Evolutionary conservation across 2,113 vertebrate species (phyloP).

Genomic region (Nerophis lumbriciformis): DNA sequence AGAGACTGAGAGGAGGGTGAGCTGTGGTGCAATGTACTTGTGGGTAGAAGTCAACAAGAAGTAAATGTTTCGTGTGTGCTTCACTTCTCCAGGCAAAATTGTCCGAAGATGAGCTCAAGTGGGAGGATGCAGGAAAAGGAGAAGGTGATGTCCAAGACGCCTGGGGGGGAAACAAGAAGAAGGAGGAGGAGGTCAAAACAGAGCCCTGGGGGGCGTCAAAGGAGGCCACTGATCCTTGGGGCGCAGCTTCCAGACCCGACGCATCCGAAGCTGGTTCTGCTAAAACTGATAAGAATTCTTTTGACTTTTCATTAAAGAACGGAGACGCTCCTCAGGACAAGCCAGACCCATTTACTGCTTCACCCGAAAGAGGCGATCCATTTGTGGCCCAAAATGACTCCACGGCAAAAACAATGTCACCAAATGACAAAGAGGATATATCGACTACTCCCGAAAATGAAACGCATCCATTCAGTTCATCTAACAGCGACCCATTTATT

Average conservation of each 20-base stretch:
- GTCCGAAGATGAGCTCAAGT: conserved; percentile 62
- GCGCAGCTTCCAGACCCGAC: conserved; percentile 32
- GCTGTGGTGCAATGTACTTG: not conserved
- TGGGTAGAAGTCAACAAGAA: no score
- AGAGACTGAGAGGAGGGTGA: conserved; percentile 75
- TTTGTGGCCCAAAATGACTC: conserved; percentile 10
- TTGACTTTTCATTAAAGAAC: conserved; percentile 1
- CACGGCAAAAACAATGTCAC: not conserved
- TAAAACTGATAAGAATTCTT: conserved; percentile 33
- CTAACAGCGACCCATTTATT: conserved; percentile 1
- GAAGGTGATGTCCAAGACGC: not conserved
- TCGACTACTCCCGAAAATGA: conserved; percentile 5
- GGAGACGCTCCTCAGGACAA: no score
- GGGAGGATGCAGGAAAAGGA: conserved; percentile 62
- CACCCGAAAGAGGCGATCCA: conserved; percentile 28
- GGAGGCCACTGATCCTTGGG: conserved; percentile 45
- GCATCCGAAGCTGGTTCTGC: conserved; percentile 27
- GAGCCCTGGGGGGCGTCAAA: conserved; percentile 36
- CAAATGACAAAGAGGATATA: conserved; percentile 15
- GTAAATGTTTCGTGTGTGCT: not conserved
- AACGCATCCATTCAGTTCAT: conserved; percentile 12
- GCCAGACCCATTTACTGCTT: conserved; percentile 14
- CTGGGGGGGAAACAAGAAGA: conserved; percentile 33
- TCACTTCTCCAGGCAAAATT: conserved; percentile 64
- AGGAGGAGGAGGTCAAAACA: conserved; percentile 24